Evolutionary conservation across 2,113 vertebrate species (phyloP).

Genomic region (Chaenocephalus aceratus): DNA sequence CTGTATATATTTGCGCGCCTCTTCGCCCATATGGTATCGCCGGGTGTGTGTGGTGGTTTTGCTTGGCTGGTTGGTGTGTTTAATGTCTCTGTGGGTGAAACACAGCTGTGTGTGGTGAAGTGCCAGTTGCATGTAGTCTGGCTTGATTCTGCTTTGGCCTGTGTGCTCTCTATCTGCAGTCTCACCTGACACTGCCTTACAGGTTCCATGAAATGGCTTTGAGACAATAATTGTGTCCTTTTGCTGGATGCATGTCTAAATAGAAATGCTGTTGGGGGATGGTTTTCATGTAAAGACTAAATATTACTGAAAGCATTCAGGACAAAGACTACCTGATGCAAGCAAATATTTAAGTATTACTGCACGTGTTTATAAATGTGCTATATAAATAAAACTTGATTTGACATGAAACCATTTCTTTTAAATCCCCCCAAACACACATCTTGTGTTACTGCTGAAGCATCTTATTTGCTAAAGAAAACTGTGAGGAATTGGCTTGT

Average conservation of each 20-base stretch:
- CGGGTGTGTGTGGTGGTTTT: conserved; percentile 56
- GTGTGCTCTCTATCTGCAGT: conserved; percentile 74
- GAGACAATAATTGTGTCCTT: neutral
- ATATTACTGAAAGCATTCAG: neutral
- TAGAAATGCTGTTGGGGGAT: neutral
- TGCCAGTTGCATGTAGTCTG: conserved; percentile 67
- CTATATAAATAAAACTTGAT: too few relatives aligned
- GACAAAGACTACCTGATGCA: neutral
- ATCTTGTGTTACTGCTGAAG: conserved; percentile 4
- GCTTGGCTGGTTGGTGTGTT: conserved; percentile 54
- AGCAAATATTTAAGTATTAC: neutral
- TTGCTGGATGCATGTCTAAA: conserved; percentile 11
- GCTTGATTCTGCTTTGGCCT: conserved; percentile 72
- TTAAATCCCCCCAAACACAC: neutral
- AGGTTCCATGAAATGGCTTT: conserved; percentile 79
- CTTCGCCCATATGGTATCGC: conserved; percentile 2
- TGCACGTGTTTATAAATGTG: too few relatives aligned
- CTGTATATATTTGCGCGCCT: neutral
- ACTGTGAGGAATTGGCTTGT: neutral
- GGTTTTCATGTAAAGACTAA: neutral
- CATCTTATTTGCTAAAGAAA: neutral
- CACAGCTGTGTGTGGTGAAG: conserved; percentile 48
- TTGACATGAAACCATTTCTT: too few relatives aligned
- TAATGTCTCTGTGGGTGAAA: conserved; percentile 46
- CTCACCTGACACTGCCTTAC: conserved; percentile 73